These are phyloP conservation scores for Hydractinia symbiolongicarpus DNA, from an alignment of 30 jellyfish, hydroid and myxozoan genomes.

Conservation along the genomic window DNA sequence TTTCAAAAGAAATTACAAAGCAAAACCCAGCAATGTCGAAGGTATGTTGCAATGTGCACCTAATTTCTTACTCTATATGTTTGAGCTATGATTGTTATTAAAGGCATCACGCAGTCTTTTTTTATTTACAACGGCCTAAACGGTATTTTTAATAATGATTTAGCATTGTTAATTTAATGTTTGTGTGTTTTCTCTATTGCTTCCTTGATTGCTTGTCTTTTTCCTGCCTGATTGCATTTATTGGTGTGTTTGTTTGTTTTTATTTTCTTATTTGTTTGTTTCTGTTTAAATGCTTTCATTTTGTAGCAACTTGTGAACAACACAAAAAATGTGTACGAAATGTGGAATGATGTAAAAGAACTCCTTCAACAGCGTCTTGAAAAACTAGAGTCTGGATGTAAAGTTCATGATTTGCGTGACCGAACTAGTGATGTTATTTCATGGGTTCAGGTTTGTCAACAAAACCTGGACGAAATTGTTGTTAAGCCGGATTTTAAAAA, in stretches of 20 bases:
- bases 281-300: too few species aligned
- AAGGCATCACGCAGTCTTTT: too few species aligned
- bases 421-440: not conserved
- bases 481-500: not conserved
- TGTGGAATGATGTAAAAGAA: conserved; percentile 9
- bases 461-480: not conserved
- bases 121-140: too few species aligned
- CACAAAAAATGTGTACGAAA: conserved; percentile 2
- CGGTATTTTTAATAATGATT: too few species aligned
- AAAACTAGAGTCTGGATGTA: not conserved
- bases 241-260: too few species aligned
- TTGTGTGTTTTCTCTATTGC: too few species aligned
- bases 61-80: too few species aligned
- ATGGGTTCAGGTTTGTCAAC: not conserved
- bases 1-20: not conserved
- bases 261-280: too few species aligned
- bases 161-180: too few species aligned
- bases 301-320: not conserved
- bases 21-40: not conserved
- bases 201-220: too few species aligned
- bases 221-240: too few species aligned
- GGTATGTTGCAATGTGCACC: not conserved
- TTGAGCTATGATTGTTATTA: too few species aligned
- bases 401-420: not conserved
- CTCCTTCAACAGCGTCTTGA: not conserved